These are phyloP conservation scores for Patiria pectinifera DNA, from an alignment of 53 echinoderm and acorn worm species.

Conservation along the genomic window DNA sequence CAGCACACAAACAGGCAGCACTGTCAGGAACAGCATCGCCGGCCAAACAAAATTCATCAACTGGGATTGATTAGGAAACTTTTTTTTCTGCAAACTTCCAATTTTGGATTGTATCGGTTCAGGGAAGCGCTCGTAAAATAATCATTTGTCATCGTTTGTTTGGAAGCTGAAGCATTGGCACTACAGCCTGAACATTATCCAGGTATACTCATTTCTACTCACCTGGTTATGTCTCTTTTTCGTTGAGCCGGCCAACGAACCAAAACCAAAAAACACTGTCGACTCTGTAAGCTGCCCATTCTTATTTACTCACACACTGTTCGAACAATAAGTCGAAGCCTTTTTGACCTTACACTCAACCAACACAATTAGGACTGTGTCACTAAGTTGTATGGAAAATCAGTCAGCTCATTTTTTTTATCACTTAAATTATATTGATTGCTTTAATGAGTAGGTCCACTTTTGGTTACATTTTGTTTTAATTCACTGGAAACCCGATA, in stretches of 20 bases:
- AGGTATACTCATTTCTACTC: background rate
- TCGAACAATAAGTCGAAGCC: no score
- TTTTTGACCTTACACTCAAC: no score
- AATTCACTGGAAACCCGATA: no score
- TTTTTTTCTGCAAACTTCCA: background rate
- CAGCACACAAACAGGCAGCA: slow-evolving; percentile 46
- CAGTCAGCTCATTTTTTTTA: no score
- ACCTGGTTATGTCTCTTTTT: background rate
- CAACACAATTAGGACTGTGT: no score
- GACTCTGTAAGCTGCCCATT: background rate
- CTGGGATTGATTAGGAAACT: slow-evolving; percentile 52
- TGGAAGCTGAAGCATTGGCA: background rate
- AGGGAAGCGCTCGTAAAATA: slow-evolving; percentile 50
- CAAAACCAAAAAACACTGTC: no score
- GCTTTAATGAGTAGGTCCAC: no score
- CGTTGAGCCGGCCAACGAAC: no score
- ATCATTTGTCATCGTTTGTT: slow-evolving; percentile 48
- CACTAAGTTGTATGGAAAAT: no score
- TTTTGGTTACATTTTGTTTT: no score
- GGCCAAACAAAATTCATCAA: slow-evolving; percentile 54
- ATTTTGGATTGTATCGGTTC: slow-evolving; percentile 15
- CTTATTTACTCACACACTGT: background rate
- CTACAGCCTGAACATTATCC: slow-evolving; percentile 7
- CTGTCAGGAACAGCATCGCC: slow-evolving; percentile 49
- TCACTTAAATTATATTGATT: no score